Base-by-base conservation (phyloP, 2,888 invertebrate species). In the Tribolium freemani region DNA sequence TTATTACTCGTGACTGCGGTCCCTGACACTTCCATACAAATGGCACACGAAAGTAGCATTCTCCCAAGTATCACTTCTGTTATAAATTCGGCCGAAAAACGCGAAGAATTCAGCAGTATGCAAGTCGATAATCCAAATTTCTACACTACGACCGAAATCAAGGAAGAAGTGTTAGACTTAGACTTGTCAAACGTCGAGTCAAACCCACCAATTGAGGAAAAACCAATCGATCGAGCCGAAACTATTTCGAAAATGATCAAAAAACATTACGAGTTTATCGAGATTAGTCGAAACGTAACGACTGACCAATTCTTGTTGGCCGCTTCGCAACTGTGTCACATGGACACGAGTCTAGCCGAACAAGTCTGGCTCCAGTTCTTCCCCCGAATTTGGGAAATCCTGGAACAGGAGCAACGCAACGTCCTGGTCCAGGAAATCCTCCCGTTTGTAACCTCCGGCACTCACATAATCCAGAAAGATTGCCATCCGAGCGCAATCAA, bases 391-490 rank as follows among this genome's bases (percentile, higher is more conserved):
- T 98, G 97, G 97, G 88, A 90, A 73, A 92, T 96, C 67, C 89
- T 98, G 5, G 93, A 93, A 64, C 96, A 97, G 60, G 91, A 93
- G 71, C 97, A 98, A 83, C 93, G 96, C 64, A 90, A 88, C 81
- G 92, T 93, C n/a, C 87, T 98, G 58, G 91, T 93, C 76, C 91
- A 92, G 66, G 97, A 98, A 85, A 90, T 97, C 60, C 91, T 96
- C 5, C 95, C 97, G 0, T 98, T 98, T 85, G 90, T 98, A 75
- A 94, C 95, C 78, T 97, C 97, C 11, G 97, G 96, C 0, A 93
- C 94, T n/a, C 98, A 98, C 87, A 94, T 96, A 0, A 90, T 94
- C 3, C 98, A 98, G 83, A 95, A 96, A 78, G 97, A 98, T 83
- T 94, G 94, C 78, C 95, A 96, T 75, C 97, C 97, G 5, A 96